phyloP scores from a whole-genome alignment of 2,888 invertebrate species.

The Argyresthia albistria region DNA sequence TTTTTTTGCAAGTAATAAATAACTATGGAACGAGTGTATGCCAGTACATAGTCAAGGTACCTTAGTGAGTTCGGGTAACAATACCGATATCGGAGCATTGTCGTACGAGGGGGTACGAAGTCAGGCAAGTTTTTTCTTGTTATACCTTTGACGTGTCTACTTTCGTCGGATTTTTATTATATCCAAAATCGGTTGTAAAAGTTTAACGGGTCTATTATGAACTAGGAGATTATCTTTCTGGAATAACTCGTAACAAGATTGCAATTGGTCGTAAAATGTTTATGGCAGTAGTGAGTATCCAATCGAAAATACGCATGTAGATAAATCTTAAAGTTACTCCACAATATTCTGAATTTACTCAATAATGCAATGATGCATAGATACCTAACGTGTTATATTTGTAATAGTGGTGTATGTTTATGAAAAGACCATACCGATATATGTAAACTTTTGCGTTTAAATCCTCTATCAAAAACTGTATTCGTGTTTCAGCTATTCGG shows the following conservation, averaged over 20 bases:
- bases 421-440: no score
- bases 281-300: background rate
- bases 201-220: conserved; percentile 30
- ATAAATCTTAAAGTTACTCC: no score
- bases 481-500: background rate
- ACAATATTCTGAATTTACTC: no score
- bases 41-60: conserved; percentile 20
- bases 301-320: background rate
- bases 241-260: background rate
- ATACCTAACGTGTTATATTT: no score
- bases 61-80: conserved; percentile 25
- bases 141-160: background rate
- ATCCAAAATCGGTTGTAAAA: conserved; percentile 19
- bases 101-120: background rate
- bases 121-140: background rate
- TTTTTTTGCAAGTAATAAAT: conserved; percentile 37
- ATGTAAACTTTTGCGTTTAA: no score
- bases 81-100: conserved; percentile 23
- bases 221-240: conserved; percentile 11
- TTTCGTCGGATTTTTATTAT: conserved; percentile 19
- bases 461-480: background rate
- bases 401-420: no score
- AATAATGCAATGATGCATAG: no score
- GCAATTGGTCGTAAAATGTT: background rate
- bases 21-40: conserved; percentile 28